Evolutionary conservation across 1,140 invertebrate genomes (phyloP).

Genomic region (Musca domestica): DNA sequence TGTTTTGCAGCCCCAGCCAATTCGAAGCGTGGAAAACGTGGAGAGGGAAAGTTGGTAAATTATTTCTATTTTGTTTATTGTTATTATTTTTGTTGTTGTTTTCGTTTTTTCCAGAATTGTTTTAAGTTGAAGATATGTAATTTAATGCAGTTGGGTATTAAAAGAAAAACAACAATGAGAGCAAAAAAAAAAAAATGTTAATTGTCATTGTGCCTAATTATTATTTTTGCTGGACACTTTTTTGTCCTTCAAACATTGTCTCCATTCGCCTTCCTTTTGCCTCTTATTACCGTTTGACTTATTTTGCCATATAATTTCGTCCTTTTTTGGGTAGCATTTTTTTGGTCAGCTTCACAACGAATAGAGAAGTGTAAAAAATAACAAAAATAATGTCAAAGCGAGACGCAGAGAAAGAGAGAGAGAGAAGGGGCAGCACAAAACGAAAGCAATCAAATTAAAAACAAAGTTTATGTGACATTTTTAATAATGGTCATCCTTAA

Average conservation of each 20-base stretch:
- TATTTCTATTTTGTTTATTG: slow-evolving; percentile 21
- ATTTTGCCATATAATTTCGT: neutral
- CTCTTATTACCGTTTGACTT: neutral
- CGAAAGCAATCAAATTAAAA: slow-evolving; percentile 15
- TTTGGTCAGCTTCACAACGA: neutral
- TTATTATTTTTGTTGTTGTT: neutral
- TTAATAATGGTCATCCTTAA: slow-evolving; percentile 21
- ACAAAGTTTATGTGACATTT: slow-evolving; percentile 21
- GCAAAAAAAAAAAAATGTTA: slow-evolving; percentile 5
- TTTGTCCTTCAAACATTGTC: neutral
- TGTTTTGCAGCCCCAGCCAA: too few relatives aligned
- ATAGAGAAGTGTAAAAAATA: too few relatives aligned
- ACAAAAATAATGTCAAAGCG: neutral
- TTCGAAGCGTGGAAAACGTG: too few relatives aligned
- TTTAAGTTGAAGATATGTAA: too few relatives aligned
- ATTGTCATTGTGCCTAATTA: slow-evolving; percentile 22
- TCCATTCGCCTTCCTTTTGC: neutral
- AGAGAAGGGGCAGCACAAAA: neutral
- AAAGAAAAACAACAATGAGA: neutral
- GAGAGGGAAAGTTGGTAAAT: slow-evolving; percentile 1
- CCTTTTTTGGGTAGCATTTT: neutral
- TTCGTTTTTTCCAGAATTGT: too few relatives aligned
- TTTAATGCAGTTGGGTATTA: too few relatives aligned
- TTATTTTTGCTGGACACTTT: slow-evolving; percentile 2
- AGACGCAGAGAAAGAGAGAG: neutral